Evolutionary conservation across 1,140 invertebrate species (phyloP), one percentile per base, ranked within the genome.

Genomic region (Drosophila saltans): DNA sequence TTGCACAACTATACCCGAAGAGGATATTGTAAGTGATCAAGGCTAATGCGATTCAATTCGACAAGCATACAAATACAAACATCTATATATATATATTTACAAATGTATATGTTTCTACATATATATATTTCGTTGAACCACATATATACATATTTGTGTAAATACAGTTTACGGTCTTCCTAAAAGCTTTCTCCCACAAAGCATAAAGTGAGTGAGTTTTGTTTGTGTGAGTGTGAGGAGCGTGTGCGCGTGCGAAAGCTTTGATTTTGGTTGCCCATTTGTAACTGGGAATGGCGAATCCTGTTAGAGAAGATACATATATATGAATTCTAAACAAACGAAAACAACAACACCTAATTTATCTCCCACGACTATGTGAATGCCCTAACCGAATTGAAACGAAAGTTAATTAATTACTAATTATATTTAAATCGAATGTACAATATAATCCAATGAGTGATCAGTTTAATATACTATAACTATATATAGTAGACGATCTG

Each of bases 1-100:
- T 0, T 91, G 90, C 60, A 90, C 90, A 21, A 91, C 90, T 6
- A 91, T 91, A 67, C 90, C 90, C 28, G 90, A 91, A 74, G 90
- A 91, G 66, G 90, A 91, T 66, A 86, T 90, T 26, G 78, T 91
- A 84, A 91, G 90, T 65, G 75, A 72, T 72, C 67, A 48, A 52
- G 21, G 40, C 64, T 70, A 61, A 6, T 36, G 33, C 33, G 4
- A 30, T 36, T 36, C 33, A 36, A 36, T 36, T 36, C 33, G 6
- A 36, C 33, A 36, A 36, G 33, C 33, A 36, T 36, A 24, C 6
- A 24, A 2, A 6, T 2, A 48, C 43, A 48, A 10, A 48, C n/a
- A 48, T 10, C 1, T 48, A 48, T 21, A 48, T 7, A 24, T 4
- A 24, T 48, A 24, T 48, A 48, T 7, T 3, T 11, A 40, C 9